Evolutionary conservation across 2,113 vertebrate genomes (phyloP).

Genomic region (Semicossyphus pulcher): DNA sequence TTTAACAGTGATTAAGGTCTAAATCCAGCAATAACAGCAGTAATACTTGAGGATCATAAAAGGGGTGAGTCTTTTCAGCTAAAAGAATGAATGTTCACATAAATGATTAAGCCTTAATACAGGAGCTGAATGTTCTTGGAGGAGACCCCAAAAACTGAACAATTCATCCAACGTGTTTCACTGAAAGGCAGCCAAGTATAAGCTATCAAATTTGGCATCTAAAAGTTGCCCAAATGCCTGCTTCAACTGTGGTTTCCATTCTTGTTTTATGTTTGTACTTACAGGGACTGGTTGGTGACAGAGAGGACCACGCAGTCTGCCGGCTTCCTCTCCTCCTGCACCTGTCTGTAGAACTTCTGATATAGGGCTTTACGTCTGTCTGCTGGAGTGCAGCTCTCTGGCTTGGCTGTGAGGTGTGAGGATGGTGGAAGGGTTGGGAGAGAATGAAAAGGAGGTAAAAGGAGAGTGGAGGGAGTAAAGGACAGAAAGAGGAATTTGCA

Average conservation of each 20-base stretch:
- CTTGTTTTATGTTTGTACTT: conserved; percentile 51
- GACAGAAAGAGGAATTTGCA: background rate
- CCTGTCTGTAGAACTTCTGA: conserved; percentile 80
- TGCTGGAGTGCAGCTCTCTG: conserved; percentile 61
- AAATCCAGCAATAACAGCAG: background rate
- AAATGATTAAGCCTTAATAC: background rate
- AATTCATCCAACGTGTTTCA: background rate
- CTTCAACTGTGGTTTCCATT: background rate
- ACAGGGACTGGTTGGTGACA: conserved; percentile 82
- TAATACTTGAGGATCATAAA: background rate
- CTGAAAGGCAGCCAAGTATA: background rate
- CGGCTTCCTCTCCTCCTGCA: conserved; percentile 81
- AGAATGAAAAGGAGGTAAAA: background rate
- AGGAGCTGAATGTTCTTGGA: background rate
- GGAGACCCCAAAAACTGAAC: background rate
- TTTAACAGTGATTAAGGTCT: background rate
- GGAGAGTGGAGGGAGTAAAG: background rate
- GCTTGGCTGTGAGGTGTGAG: conserved; percentile 36
- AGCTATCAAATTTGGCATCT: background rate
- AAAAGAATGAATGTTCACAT: background rate
- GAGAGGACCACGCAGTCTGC: conserved; percentile 83
- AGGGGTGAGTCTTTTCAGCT: background rate
- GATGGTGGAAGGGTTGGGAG: background rate
- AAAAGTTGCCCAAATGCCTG: background rate
- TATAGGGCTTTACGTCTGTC: conserved; percentile 79